These are phyloP conservation scores for Asteroscopus sphinx DNA, from an alignment of 2,888 invertebrate genomes.

Conservation along the genomic window DNA sequence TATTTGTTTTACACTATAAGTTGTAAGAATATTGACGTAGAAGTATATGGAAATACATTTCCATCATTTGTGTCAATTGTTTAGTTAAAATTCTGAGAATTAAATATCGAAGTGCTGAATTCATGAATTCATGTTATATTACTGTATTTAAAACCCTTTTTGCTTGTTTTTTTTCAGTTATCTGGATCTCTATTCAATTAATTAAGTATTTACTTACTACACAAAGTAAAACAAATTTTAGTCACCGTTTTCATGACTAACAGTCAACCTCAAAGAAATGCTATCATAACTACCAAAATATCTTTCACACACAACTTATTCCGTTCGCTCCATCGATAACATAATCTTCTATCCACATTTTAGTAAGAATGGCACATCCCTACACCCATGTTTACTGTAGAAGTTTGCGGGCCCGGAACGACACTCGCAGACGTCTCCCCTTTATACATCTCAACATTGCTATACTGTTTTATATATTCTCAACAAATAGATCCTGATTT, in stretches of 20 bases:
- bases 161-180: too few relatives aligned
- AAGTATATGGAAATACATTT: too few relatives aligned
- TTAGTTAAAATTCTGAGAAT: too few relatives aligned
- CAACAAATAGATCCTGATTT: slow-evolving; percentile 54
- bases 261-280: slow-evolving; percentile 1
- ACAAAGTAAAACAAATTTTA: background rate
- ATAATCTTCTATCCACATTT: slow-evolving; percentile 31
- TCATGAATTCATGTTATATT: too few relatives aligned
- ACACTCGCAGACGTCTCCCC: slow-evolving; percentile 57
- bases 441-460: slow-evolving; percentile 54
- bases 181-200: too few relatives aligned
- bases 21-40: too few relatives aligned
- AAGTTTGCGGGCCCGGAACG: slow-evolving; percentile 56
- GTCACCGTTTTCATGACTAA: background rate
- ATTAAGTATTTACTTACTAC: too few relatives aligned
- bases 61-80: too few relatives aligned
- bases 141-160: too few relatives aligned
- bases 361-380: slow-evolving; percentile 44
- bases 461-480: slow-evolving; percentile 48
- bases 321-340: slow-evolving; percentile 31
- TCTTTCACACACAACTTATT: slow-evolving; percentile 25
- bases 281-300: slow-evolving; percentile 18
- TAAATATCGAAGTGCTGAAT: too few relatives aligned
- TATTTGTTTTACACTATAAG: too few relatives aligned
- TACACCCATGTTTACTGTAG: slow-evolving; percentile 55